Base-by-base conservation (phyloP, 2,888 invertebrate species). In the Leuctra nigra region DNA sequence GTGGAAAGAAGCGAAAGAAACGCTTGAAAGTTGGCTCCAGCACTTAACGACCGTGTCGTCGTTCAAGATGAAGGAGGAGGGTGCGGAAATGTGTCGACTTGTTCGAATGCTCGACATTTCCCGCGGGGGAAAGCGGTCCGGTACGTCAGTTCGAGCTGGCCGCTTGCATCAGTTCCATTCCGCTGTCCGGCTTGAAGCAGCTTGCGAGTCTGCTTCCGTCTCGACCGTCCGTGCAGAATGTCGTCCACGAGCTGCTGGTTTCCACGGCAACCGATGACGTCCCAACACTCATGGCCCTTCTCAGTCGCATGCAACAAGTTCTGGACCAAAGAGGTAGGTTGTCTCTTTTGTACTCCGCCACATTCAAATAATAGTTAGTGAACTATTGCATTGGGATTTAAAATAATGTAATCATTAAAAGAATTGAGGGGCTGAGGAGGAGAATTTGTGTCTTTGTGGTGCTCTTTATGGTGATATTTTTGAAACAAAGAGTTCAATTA, bases 11-110 rank as follows among this genome's bases (percentile, higher is more conserved):
- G 57, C 36, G 22, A 53, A 48, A 13, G 35, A 38, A 2, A 59
- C 56, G 6, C 29, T 63, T 20, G 36, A 59, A 33, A 50, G 48
- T 2, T 64, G 63, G 63, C 46, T 46, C 22, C 54, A 50, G 1
- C 64, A 64, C 52, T 41, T 65, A 13, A 58, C 60, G 25, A 18
- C 25, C 2, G 18, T 61, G 3, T 53, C 50, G 11, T 53, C 41
- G n/a, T 14, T 25, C 9, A 25, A 55, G 11, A 38, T 52, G 11
- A 18, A 18, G 14, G 33, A 52, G 2, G 13, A 11, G 11, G 18
- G 16, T 13, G n/a, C 13, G 9, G 39, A 50, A n/a, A 18, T 29
- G 14, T 14, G 47, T 13, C 13, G 6, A 1, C 23, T 36, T 18
- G 6, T 46, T 20, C 23, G 59, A 29, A 14, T 25, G 16, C 44